Evolutionary conservation across 1,140 invertebrate genomes (phyloP), one percentile per base, ranked within the genome.

Genomic region (Drosophila burlai): DNA sequence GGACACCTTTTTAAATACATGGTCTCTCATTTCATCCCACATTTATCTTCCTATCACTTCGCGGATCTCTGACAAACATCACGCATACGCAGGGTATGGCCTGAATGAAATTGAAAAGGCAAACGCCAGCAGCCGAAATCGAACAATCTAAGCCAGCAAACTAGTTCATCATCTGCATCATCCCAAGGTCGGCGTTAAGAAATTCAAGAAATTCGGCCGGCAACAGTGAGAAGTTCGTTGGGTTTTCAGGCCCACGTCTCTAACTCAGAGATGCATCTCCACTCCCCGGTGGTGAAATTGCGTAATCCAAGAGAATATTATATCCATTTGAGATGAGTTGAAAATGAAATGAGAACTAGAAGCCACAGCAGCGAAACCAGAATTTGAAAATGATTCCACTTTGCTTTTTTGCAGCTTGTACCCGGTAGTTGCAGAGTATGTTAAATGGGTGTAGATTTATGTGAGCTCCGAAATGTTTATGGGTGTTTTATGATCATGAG

Each of bases 91-190:
- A 55, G 29, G 26, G 72, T 63, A 26, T 63, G 69, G 40, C 72
- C 42, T 62, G 57, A 62, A 73, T 75, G 72, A 75, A 58, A 62
- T 73, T 75, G 72, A 75, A 58, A 60, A 73, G 63, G 49, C 40
- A 47, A 72, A 47, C 52, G 40, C 54, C 63, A 65, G 66, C 66
- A 69, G 40, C 40, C 2, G 47, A 43, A 31, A 46, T 26, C 34
- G 40, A 71, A 59, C 42, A 76, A 52, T 66, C 60, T 58, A 59
- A 59, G 50, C 43, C 40, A 34, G 34, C 26, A 73, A 73, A 73
- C 69, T 73, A 73, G 69, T 73, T 73, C 54, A 73, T 72, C 67
- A 60, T 60, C 69, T 50, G 69, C 69, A 72, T 50, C 36, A 36
- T 18, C n/a, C 24, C 43, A 73, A 73, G 69, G 69, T 73, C 69